phyloP scores from a whole-genome alignment of 2,797 vertebrate species.

The Cossypha niveicapilla region DNA sequence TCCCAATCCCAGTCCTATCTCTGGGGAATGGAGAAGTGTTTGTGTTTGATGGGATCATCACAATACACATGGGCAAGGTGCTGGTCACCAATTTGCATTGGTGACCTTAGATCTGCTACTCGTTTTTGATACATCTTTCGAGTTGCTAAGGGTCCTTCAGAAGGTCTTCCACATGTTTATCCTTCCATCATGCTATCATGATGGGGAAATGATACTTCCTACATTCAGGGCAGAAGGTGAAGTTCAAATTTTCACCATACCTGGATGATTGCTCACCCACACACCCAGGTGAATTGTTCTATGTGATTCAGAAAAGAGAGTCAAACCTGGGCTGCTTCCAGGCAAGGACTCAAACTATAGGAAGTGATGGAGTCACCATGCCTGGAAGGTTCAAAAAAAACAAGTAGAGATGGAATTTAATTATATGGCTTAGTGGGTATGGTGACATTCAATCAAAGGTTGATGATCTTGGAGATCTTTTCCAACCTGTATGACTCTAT shows the following conservation, averaged over 20 bases:
- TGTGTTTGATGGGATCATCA: not conserved
- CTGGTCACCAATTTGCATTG: not conserved
- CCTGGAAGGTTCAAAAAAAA: not conserved
- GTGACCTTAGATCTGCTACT: not conserved
- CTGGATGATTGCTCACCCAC: not conserved
- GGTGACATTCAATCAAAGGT: fast-evolving
- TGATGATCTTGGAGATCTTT: not conserved
- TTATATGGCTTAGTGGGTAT: not conserved
- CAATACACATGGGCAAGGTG: not conserved
- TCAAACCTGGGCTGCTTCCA: not conserved
- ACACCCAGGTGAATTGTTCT: fast-evolving
- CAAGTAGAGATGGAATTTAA: not conserved
- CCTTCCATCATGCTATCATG: not conserved
- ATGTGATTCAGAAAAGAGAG: not conserved
- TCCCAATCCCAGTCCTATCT: not conserved
- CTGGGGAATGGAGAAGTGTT: not conserved
- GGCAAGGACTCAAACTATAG: not conserved
- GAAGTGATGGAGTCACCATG: not conserved
- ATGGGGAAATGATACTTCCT: not conserved
- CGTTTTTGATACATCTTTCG: not conserved
- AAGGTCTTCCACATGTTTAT: not conserved
- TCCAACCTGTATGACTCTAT: not conserved
- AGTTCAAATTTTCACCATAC: not conserved
- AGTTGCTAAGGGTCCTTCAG: not conserved
- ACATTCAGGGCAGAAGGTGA: not conserved